Percentiles rank a stretch among this genome's conserved stretches.
Evolutionary conservation across 2,888 invertebrate species (phyloP).

Genomic region (Diogma glabrata): DNA sequence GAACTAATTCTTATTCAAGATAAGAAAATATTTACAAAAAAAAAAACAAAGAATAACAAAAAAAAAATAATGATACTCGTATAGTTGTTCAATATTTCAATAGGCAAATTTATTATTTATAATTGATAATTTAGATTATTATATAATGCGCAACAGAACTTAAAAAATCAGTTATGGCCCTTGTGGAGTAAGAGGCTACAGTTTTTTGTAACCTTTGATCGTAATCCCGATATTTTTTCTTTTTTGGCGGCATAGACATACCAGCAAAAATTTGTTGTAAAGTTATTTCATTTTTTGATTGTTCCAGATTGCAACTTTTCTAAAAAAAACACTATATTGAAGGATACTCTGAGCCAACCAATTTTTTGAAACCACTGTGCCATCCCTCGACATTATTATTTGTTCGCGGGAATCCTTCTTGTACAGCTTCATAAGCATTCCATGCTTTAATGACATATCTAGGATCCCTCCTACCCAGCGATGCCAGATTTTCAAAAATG

Average conservation of each 20-base stretch:
- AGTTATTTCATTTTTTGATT: neutral
- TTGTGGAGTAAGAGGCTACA: neutral
- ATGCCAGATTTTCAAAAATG: too few relatives aligned
- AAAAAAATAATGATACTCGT: too few relatives aligned
- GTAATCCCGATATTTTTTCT: neutral
- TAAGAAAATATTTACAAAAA: too few relatives aligned
- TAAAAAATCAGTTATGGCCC: neutral
- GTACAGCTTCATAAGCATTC: neutral
- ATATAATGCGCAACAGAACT: neutral
- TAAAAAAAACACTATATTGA: neutral
- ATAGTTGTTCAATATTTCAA: too few relatives aligned
- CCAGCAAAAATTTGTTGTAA: neutral
- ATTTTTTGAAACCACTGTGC: neutral
- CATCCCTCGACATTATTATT: neutral
- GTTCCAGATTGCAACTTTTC: conserved; percentile 4
- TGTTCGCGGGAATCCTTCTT: neutral
- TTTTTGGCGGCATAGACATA: neutral
- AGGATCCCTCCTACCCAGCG: neutral
- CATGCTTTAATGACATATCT: neutral
- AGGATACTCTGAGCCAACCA: neutral
- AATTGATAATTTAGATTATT: neutral
- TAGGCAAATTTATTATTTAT: too few relatives aligned
- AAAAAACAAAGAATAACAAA: too few relatives aligned
- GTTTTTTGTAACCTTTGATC: neutral
- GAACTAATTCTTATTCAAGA: too few relatives aligned